These are phyloP conservation scores for Botia kubotai DNA, from an alignment of 2,797 vertebrate species.

Conservation along the genomic window DNA sequence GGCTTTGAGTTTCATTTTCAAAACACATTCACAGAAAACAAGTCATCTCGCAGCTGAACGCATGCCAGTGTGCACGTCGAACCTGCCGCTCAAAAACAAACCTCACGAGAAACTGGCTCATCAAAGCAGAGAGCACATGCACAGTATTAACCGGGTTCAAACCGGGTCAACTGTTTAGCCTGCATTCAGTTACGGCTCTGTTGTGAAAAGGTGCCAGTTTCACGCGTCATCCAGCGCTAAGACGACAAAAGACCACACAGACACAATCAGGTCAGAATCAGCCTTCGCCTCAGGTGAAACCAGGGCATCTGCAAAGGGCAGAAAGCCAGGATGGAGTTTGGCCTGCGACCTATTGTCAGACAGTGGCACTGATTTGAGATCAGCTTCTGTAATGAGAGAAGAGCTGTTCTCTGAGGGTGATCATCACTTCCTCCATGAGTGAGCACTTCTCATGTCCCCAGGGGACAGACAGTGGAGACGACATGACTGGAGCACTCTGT, in stretches of 20 bases:
- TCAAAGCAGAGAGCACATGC: neutral
- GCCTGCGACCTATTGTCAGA: conserved; percentile 25
- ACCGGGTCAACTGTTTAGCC: neutral
- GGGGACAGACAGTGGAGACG: conserved; percentile 19
- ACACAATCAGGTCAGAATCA: neutral
- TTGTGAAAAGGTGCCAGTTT: neutral
- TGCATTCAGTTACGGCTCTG: neutral
- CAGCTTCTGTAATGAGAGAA: conserved; percentile 28
- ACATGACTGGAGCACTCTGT: neutral
- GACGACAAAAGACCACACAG: neutral
- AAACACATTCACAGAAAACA: neutral
- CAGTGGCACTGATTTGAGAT: conserved; percentile 3
- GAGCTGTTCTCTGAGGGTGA: neutral
- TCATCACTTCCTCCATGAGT: conserved; percentile 30
- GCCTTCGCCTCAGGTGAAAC: neutral
- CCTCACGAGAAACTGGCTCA: neutral
- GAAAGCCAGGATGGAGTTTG: conserved; percentile 8
- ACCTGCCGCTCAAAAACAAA: conserved; percentile 8
- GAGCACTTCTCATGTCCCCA: conserved; percentile 5
- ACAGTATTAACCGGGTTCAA: neutral
- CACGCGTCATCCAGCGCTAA: neutral
- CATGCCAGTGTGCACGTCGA: neutral
- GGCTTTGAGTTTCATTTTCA: conserved; percentile 21
- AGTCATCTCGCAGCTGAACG: neutral
- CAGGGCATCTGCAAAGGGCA: conserved; percentile 9